Conservation (phyloP, 2,113 vertebrate genomes). For the Gobiocypris rarus region DNA sequence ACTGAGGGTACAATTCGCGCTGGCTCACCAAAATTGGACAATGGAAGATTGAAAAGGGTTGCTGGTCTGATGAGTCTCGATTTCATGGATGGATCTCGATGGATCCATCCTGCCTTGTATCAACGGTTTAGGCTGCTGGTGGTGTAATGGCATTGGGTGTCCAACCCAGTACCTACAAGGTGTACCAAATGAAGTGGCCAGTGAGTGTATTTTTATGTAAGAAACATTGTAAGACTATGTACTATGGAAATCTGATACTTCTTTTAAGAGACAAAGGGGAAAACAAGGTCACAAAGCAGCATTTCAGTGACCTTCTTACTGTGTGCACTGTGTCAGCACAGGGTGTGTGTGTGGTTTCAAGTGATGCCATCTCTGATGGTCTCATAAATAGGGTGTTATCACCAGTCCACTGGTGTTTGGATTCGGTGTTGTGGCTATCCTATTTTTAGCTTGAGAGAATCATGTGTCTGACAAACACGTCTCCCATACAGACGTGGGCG, state of each 20-base stretch:
- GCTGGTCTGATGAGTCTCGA: no score
- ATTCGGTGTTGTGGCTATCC: slow-evolving; percentile 59
- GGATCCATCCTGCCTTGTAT: no score
- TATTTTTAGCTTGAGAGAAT: slow-evolving; percentile 75
- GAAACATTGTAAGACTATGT: no score
- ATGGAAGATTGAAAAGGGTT: no score
- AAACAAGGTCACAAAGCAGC: neutral
- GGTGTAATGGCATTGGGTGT: no score
- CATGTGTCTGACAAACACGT: slow-evolving; percentile 71
- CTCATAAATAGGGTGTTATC: slow-evolving; percentile 68
- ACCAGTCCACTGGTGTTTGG: slow-evolving; percentile 69
- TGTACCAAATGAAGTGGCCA: no score
- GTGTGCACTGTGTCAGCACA: slow-evolving; percentile 29
- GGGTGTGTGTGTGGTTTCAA: slow-evolving; percentile 44
- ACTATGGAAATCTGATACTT: neutral
- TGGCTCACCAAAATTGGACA: no score
- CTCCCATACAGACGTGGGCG: slow-evolving; percentile 42
- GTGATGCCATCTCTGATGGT: slow-evolving; percentile 56
- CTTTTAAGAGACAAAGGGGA: neutral
- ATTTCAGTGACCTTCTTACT: neutral
- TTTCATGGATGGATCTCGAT: no score
- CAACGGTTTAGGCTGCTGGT: no score
- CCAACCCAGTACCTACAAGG: no score
- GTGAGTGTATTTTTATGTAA: no score
- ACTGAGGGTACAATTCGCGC: no score